phyloP scores from a whole-genome alignment of 1,140 invertebrate species.

The Pemphigus obesinymphae region DNA sequence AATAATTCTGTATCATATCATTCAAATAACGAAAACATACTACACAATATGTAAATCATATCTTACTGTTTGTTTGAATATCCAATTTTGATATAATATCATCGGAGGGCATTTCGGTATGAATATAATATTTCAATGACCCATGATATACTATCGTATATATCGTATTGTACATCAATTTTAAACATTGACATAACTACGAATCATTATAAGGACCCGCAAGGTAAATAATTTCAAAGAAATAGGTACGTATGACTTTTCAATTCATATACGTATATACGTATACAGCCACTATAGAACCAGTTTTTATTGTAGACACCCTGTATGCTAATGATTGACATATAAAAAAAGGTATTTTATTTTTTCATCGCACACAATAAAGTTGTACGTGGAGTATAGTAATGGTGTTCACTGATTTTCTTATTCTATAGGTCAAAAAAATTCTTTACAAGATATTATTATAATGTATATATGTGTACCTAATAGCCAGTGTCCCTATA shows the following conservation, averaged over 20 bases:
- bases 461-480: background rate
- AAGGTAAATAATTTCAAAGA: background rate
- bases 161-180: background rate
- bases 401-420: background rate
- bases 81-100: background rate
- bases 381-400: background rate
- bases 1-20: background rate
- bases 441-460: background rate
- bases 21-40: background rate
- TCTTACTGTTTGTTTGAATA: background rate
- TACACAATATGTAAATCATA: background rate
- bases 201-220: background rate
- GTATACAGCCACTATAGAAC: background rate
- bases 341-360: background rate
- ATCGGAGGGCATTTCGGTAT: background rate
- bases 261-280: background rate
- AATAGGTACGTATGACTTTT: background rate
- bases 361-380: background rate
- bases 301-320: background rate
- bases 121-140: background rate
- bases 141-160: background rate
- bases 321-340: conserved; percentile 13
- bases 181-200: background rate
- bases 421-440: background rate
- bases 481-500: background rate